Evolutionary conservation across 2,888 invertebrate species (phyloP).

Genomic region (Quadroppia sp.): DNA sequence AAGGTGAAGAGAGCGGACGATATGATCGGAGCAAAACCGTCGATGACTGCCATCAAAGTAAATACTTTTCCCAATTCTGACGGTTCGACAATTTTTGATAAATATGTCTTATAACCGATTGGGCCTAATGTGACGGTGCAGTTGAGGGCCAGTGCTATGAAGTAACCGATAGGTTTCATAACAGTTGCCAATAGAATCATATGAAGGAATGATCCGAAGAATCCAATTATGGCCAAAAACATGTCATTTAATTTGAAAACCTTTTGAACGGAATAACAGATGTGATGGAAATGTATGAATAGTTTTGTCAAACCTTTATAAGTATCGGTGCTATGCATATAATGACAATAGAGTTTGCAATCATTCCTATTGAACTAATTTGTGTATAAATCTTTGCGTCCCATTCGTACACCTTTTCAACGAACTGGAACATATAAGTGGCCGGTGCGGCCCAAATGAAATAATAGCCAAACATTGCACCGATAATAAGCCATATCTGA

Average conservation of each 20-base stretch:
- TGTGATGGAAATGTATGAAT: neutral
- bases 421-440: neutral
- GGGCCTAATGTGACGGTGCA: neutral
- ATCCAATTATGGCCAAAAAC: neutral
- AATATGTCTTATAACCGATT: conserved; percentile 6
- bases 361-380: conserved; percentile 2
- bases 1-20: neutral
- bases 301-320: conserved; percentile 4
- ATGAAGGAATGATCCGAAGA: neutral
- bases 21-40: neutral
- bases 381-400: neutral
- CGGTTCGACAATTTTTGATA: conserved; percentile 18
- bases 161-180: neutral
- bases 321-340: neutral
- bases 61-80: conserved; percentile 23
- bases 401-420: conserved; percentile 6
- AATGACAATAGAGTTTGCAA: neutral
- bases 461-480: neutral
- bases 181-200: neutral
- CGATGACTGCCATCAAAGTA: conserved; percentile 26
- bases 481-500: conserved; percentile 11
- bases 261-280: neutral
- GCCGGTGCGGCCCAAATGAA: neutral
- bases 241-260: conserved; percentile 12
- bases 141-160: neutral